phyloP scores from a whole-genome alignment of 1,140 invertebrate species.

The Drosophila ironensis region DNA sequence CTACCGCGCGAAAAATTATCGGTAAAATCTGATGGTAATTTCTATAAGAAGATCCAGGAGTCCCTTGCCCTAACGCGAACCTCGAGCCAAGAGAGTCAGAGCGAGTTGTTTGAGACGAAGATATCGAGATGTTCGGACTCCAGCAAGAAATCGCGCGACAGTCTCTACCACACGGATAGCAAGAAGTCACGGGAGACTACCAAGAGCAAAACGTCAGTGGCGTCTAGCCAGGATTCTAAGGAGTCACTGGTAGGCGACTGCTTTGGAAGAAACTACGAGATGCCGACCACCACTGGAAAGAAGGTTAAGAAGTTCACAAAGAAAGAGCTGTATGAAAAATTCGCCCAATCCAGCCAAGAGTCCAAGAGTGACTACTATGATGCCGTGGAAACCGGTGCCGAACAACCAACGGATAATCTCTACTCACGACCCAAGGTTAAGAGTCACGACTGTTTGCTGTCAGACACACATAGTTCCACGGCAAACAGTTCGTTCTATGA shows the following conservation, averaged over 20 bases:
- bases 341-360: constrained; percentile 85
- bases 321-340: constrained; percentile 82
- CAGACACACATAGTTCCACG: constrained; percentile 83
- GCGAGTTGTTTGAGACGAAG: constrained; percentile 86
- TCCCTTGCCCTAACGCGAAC: constrained; percentile 83
- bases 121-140: constrained; percentile 85
- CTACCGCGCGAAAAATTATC: constrained; percentile 86
- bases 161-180: constrained; percentile 85
- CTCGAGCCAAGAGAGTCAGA: constrained; percentile 86
- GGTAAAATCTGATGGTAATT: constrained; percentile 86
- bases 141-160: constrained; percentile 85
- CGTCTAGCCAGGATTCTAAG: constrained; percentile 87
- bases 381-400: constrained; percentile 67
- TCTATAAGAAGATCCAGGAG: constrained; percentile 86
- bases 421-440: constrained; percentile 81
- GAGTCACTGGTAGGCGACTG: constrained; percentile 76
- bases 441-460: constrained; percentile 84
- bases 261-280: constrained; percentile 78
- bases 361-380: constrained; percentile 86
- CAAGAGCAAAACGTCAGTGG: constrained; percentile 85
- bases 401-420: constrained; percentile 40
- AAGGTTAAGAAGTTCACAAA: constrained; percentile 76
- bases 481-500: constrained; percentile 85
- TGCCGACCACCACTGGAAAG: constrained; percentile 81
- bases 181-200: constrained; percentile 85